A percentile compares a stretch with the other conserved stretches of the same genome.
These are phyloP conservation scores for Hesperia comma DNA, from an alignment of 2,888 invertebrate genomes.

Conservation along the genomic window DNA sequence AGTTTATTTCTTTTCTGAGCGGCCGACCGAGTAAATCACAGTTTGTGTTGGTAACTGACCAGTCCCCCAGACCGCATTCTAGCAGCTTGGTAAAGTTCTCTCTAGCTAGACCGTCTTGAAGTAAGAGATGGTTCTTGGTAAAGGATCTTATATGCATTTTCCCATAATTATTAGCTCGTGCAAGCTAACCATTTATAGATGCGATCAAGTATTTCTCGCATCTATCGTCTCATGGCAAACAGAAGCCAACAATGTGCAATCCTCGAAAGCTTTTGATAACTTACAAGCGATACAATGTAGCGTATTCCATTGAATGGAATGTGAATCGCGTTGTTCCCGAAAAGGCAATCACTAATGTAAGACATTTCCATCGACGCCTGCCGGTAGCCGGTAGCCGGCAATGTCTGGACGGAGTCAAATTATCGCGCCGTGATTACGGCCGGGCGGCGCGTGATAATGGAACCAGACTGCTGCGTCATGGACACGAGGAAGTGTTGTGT, in stretches of 20 bases:
- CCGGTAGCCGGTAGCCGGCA: neutral
- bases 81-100: too few relatives aligned
- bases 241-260: neutral
- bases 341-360: conserved; percentile 17
- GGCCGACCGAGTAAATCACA: too few relatives aligned
- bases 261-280: neutral
- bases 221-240: neutral
- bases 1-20: too few relatives aligned
- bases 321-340: neutral
- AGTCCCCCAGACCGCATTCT: too few relatives aligned
- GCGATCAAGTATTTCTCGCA: too few relatives aligned
- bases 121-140: too few relatives aligned
- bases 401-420: neutral
- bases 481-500: neutral
- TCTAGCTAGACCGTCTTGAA: too few relatives aligned
- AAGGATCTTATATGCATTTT: too few relatives aligned
- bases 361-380: neutral
- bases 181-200: too few relatives aligned
- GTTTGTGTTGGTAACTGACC: too few relatives aligned
- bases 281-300: neutral
- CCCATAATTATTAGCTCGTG: too few relatives aligned
- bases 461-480: neutral
- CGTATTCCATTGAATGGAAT: neutral
- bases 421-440: neutral
- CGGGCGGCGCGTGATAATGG: neutral